Conservation (phyloP, 2,113 vertebrate genomes). For the Pipa parva region DNA sequence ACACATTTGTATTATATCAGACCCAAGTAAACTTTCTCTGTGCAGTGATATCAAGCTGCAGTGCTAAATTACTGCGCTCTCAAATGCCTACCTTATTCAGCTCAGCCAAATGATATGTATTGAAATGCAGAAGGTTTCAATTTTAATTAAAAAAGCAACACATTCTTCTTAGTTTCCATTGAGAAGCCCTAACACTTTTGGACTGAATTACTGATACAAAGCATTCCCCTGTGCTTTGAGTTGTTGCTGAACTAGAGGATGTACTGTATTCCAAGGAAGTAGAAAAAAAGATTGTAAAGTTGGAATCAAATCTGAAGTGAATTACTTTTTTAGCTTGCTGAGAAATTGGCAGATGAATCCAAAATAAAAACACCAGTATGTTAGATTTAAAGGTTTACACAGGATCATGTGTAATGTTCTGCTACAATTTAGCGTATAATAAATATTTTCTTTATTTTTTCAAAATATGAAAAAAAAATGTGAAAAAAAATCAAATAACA, state of each 20-base stretch:
- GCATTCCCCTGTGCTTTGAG: slow-evolving; percentile 17
- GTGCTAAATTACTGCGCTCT: slow-evolving; percentile 46
- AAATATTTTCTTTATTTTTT: too few relatives aligned
- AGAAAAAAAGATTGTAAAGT: slow-evolving; percentile 11
- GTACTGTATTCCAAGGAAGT: slow-evolving; percentile 8
- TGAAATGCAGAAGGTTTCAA: slow-evolving; percentile 38
- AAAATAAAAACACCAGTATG: too few relatives aligned
- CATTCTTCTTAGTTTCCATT: slow-evolving; percentile 26
- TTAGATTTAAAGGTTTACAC: too few relatives aligned
- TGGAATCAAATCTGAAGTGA: slow-evolving; percentile 6
- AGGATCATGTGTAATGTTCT: too few relatives aligned
- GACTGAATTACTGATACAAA: slow-evolving; percentile 27
- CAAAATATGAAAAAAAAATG: too few relatives aligned
- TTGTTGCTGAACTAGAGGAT: slow-evolving; percentile 10
- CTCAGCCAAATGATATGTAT: slow-evolving; percentile 35
- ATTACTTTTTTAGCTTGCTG: too few relatives aligned
- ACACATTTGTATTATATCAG: slow-evolving; percentile 47
- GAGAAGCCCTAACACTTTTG: slow-evolving; percentile 19
- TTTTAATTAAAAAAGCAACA: slow-evolving; percentile 41
- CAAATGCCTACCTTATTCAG: slow-evolving; percentile 35
- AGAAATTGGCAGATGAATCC: too few relatives aligned
- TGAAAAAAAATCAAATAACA: too few relatives aligned
- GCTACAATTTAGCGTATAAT: too few relatives aligned
- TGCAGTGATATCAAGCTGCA: slow-evolving; percentile 37
- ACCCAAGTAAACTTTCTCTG: slow-evolving; percentile 47